Conservation (phyloP, 2,888 invertebrate genomes). For the Drosophila cracens region DNA sequence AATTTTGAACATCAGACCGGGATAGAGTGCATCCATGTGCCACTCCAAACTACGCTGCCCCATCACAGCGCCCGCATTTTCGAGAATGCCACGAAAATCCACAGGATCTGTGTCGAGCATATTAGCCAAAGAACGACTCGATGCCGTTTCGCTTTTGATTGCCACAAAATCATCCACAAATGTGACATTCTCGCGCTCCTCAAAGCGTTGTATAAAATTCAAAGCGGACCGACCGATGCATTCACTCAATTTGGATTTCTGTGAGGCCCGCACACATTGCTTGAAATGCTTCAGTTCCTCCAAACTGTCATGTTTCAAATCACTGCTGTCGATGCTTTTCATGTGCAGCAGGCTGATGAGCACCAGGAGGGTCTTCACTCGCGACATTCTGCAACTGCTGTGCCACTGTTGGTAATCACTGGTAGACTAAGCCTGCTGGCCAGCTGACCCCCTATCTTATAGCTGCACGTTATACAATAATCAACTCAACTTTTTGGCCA, state of each 20-base stretch:
- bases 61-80: constrained; percentile 89
- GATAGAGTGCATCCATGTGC: constrained; percentile 90
- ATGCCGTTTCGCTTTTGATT: constrained; percentile 87
- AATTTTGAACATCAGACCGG: constrained; percentile 90
- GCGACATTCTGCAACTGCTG: constrained; percentile 41
- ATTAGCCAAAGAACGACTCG: constrained; percentile 88
- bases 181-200: constrained; percentile 89
- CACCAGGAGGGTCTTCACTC: constrained; percentile 22
- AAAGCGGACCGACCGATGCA: constrained; percentile 91
- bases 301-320: constrained; percentile 49
- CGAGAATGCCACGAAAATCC: constrained; percentile 89
- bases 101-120: constrained; percentile 90
- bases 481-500: constrained; percentile 42
- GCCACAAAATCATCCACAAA: constrained; percentile 88
- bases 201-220: constrained; percentile 88
- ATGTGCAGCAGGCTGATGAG: constrained; percentile 40
- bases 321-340: constrained; percentile 33
- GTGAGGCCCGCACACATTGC: constrained; percentile 85
- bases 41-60: constrained; percentile 90
- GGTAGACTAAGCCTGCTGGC: constrained; percentile 67
- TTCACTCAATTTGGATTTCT: constrained; percentile 86
- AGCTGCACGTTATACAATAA: constrained; percentile 66
- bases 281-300: constrained; percentile 73
- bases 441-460: constrained; percentile 58
- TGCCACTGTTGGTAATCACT: constrained; percentile 1